These are phyloP conservation scores for Sphinx pinastri DNA, from an alignment of 2,888 invertebrate species.

Conservation along the genomic window DNA sequence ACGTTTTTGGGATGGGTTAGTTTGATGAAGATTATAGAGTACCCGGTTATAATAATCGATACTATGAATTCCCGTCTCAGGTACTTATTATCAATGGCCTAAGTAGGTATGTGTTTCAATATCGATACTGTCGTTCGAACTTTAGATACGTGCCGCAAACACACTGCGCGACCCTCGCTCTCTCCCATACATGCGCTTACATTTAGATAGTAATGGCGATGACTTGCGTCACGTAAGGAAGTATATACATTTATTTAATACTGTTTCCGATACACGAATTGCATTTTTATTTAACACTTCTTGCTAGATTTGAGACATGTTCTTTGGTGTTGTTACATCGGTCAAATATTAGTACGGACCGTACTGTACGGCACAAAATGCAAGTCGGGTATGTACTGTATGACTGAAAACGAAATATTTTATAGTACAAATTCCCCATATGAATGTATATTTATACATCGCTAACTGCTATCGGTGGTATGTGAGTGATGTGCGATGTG, in stretches of 20 bases:
- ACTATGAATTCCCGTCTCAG: too few species aligned
- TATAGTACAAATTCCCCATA: too few species aligned
- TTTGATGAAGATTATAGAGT: too few species aligned
- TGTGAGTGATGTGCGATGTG: not conserved
- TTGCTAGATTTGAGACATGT: not conserved
- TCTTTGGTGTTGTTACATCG: too few species aligned
- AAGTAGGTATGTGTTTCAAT: not conserved
- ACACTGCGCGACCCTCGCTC: not conserved
- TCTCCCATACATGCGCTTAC: slow-evolving; percentile 7
- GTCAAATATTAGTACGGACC: too few species aligned
- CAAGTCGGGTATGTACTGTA: too few species aligned
- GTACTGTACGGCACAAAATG: too few species aligned
- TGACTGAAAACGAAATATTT: too few species aligned
- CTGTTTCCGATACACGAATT: not conserved
- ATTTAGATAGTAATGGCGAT: not conserved
- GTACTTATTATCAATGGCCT: not conserved
- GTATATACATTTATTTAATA: not conserved
- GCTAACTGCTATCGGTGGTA: not conserved
- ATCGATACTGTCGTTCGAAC: not conserved
- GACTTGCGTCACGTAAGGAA: not conserved
- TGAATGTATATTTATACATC: too few species aligned
- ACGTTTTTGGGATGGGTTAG: too few species aligned
- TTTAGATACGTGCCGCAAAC: not conserved
- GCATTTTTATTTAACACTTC: not conserved
- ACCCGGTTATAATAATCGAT: too few species aligned